Evolutionary conservation across 1,140 invertebrate species (phyloP), one percentile per base, ranked within the genome.

Genomic region (Drosophila sucinea): DNA sequence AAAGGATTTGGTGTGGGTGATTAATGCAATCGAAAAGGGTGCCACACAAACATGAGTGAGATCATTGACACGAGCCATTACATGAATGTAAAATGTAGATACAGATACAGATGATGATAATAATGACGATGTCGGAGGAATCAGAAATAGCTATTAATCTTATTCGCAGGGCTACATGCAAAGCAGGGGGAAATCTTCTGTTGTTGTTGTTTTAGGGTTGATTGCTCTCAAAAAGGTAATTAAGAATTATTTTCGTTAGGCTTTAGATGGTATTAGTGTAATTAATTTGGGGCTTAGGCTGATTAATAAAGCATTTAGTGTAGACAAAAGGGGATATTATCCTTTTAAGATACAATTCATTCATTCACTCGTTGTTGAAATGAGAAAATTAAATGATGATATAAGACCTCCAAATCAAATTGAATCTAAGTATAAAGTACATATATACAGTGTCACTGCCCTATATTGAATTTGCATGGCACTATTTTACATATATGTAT

Each of bases 61-160:
- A 73, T 67, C 55, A 67, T 60, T 71, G 82, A 86, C 81, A 85
- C 82, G 82, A 85, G 81, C 82, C 80, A 87, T 85, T 85, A 83
- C 63, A 77, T 51, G 23, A 10, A 38, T 17, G 17, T 17, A 17
- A 17, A 17, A 10, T 38, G 11, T 10, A 11, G 35, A 38, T 51
- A 27, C 7, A 7, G 0, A 47, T 27, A 25, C 3, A 25, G 23
- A 51, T 27, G 44, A 27, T 51, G 44, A 51, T 47, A 17, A 47
- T 32, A 27, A 62, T 47, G 60, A 74, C n/a, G 72, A 67, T 40
- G 68, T 66, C 17, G 63, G 23, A 63, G 41, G 38, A 55, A 77
- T 64, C 73, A 55, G 63, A 41, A 54, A 77, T 67, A 47, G n/a
- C 60, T 67, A 77, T 77, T 77, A 77, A 77, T 77, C 73, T 77